These are phyloP conservation scores for Pyrochroa serraticornis DNA, from an alignment of 2,888 invertebrate species.

Conservation along the genomic window DNA sequence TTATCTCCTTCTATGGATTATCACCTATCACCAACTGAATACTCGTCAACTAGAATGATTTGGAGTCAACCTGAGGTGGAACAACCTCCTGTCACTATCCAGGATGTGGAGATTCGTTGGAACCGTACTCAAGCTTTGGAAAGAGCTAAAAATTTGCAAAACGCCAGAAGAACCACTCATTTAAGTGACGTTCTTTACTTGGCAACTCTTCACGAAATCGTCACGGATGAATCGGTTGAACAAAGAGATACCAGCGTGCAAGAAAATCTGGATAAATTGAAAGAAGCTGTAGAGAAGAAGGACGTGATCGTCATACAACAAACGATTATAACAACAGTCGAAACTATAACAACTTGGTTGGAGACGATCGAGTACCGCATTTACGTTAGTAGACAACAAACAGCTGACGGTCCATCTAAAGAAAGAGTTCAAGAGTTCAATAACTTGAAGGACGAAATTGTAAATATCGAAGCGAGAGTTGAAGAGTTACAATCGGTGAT, in stretches of 20 bases:
- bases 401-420: constrained; percentile 65
- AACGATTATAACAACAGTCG: constrained; percentile 75
- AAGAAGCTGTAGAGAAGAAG: constrained; percentile 64
- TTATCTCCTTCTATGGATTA: constrained; percentile 59
- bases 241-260: constrained; percentile 65
- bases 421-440: constrained; percentile 66
- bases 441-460: constrained; percentile 70
- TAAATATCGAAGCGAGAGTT: constrained; percentile 70
- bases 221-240: constrained; percentile 62
- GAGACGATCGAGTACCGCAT: constrained; percentile 85
- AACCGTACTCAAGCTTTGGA: constrained; percentile 63
- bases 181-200: constrained; percentile 68
- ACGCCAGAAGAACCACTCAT: constrained; percentile 62
- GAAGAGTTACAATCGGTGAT: constrained; percentile 67
- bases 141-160: constrained; percentile 63
- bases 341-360: constrained; percentile 82
- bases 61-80: constrained; percentile 43
- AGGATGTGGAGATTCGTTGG: constrained; percentile 58
- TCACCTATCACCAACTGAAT: constrained; percentile 45
- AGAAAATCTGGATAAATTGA: constrained; percentile 65
- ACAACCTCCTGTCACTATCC: constrained; percentile 41
- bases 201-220: constrained; percentile 64
- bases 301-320: constrained; percentile 69
- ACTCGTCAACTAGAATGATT: constrained; percentile 11
- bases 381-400: constrained; percentile 65